These are phyloP conservation scores for Aricia agestis DNA, from an alignment of 1,140 invertebrate species.

Conservation along the genomic window DNA sequence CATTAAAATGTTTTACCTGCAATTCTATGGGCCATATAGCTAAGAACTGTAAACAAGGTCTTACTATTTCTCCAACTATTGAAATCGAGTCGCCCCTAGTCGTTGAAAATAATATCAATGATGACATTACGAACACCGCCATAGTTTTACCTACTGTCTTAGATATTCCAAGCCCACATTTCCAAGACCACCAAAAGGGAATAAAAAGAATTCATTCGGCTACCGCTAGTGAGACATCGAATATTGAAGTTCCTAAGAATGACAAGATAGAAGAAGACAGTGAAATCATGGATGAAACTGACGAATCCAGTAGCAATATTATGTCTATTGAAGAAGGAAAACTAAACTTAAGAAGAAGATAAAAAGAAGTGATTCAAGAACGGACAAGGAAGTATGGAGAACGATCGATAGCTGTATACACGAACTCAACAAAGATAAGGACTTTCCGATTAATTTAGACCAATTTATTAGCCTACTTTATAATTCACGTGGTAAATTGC, in stretches of 20 bases:
- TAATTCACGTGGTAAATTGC: conserved; percentile 27
- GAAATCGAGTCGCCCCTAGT: neutral
- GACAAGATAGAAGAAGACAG: neutral
- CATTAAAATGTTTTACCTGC: conserved; percentile 21
- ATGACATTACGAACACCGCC: neutral
- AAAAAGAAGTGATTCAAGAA: conserved; percentile 23
- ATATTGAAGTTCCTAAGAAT: neutral
- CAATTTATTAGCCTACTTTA: conserved; percentile 33
- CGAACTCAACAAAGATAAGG: conserved; percentile 24
- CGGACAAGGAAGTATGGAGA: conserved; percentile 30
- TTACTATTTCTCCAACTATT: neutral
- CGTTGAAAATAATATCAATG: neutral
- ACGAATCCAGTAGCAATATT: conserved; percentile 28
- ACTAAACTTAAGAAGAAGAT: conserved; percentile 24
- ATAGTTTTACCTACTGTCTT: too few relatives aligned
- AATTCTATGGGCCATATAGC: conserved; percentile 26
- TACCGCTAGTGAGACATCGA: neutral
- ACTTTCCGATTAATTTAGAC: conserved; percentile 29
- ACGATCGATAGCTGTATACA: conserved; percentile 24
- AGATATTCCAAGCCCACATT: too few relatives aligned
- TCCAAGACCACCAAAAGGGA: neutral
- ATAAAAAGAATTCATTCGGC: neutral
- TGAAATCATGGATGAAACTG: conserved; percentile 19
- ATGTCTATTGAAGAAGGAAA: conserved; percentile 25
- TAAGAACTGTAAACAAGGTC: conserved; percentile 24